Percentiles rank a stretch among this genome's conserved stretches.
Conservation (phyloP, 2,888 invertebrate species). For the Acanthococcus lagerstroemiae region DNA sequence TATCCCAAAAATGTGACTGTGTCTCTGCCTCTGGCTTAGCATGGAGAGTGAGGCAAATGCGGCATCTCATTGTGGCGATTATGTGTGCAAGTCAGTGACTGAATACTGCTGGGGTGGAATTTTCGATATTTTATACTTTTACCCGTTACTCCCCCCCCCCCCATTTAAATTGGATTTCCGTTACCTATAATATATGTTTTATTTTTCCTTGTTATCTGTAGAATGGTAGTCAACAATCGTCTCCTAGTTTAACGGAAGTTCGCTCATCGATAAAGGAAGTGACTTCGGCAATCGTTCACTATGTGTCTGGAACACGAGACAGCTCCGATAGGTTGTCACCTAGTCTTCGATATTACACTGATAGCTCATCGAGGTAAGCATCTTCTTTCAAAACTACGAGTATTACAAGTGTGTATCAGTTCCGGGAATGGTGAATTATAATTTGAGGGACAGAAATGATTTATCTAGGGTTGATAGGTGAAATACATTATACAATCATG, state of each 20-base stretch:
- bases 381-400: not conserved
- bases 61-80: too few relatives aligned
- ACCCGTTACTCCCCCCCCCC: not conserved
- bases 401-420: too few relatives aligned
- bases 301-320: constrained; percentile 53
- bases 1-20: too few relatives aligned
- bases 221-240: constrained; percentile 27
- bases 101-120: too few relatives aligned
- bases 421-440: too few relatives aligned
- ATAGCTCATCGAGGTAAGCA: constrained; percentile 37
- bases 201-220: not conserved
- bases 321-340: constrained; percentile 39
- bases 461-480: too few relatives aligned
- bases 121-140: not conserved
- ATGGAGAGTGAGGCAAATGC: too few relatives aligned
- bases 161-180: not conserved
- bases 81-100: too few relatives aligned
- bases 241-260: constrained; percentile 47
- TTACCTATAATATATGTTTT: not conserved
- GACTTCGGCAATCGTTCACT: constrained; percentile 84
- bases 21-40: too few relatives aligned
- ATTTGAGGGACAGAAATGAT: too few relatives aligned
- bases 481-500: too few relatives aligned
- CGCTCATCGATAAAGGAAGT: constrained; percentile 84
- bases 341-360: constrained; percentile 38